A percentile compares a stretch with the other conserved stretches of the same genome.
Evolutionary conservation across 30 jellyfish, hydroid and myxozoan genomes (phyloP).

Genomic region (Euphysa ruthae): DNA sequence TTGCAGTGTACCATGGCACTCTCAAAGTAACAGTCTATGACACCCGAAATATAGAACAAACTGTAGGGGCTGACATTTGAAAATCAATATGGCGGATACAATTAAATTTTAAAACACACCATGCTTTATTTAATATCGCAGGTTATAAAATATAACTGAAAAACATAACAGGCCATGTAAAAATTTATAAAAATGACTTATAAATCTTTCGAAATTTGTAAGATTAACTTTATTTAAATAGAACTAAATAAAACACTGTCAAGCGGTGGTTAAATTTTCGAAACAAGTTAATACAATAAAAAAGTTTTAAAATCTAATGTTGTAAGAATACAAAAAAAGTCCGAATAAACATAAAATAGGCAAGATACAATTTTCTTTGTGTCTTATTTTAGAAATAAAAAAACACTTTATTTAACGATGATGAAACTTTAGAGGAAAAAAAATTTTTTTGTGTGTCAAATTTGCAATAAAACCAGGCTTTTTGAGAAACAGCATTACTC

Average conservation of each 20-base stretch:
- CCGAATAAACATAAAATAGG: too few relatives aligned
- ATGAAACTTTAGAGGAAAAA: too few relatives aligned
- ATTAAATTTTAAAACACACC: background rate
- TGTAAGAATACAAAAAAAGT: too few relatives aligned
- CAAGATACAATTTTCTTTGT: too few relatives aligned
- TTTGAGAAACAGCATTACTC: too few relatives aligned
- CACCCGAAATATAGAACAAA: background rate
- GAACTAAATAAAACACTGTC: background rate
- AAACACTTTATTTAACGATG: too few relatives aligned
- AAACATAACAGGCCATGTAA: background rate
- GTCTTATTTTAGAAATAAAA: too few relatives aligned
- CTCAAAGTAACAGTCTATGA: background rate
- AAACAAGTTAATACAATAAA: background rate
- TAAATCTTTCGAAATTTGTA: background rate
- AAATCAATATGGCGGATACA: background rate
- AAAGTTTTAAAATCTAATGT: background rate
- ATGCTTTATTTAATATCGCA: background rate
- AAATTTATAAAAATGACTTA: background rate
- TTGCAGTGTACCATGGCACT: too few relatives aligned
- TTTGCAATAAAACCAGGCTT: too few relatives aligned
- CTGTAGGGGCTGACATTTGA: background rate
- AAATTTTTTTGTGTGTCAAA: too few relatives aligned
- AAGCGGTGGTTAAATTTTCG: too few relatives aligned
- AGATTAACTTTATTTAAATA: background rate
- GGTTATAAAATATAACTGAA: background rate